A percentile compares a stretch with the other conserved stretches of the same genome.
phyloP scores from a whole-genome alignment of 2,888 invertebrate genomes.

The Hirtodrosophila trivittata region DNA sequence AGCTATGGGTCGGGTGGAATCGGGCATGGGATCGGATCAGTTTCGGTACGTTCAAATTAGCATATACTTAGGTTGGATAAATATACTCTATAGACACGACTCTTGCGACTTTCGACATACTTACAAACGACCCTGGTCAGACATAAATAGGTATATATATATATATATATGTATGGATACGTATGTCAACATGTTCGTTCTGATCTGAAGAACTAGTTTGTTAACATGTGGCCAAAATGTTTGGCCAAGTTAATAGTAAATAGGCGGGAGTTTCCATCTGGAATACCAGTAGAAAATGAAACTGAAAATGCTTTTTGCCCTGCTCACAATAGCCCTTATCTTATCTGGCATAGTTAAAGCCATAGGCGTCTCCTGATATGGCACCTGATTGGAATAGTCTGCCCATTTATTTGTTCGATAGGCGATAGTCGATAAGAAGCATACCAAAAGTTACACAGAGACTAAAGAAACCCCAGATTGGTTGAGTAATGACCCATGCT shows the following conservation, averaged over 20 bases:
- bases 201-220: constrained; percentile 25
- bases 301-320: constrained; percentile 6
- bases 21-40: constrained; percentile 3
- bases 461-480: neutral
- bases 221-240: constrained; percentile 31
- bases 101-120: constrained; percentile 2
- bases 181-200: neutral
- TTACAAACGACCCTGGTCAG: constrained; percentile 32
- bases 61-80: constrained; percentile 40
- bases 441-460: neutral
- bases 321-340: constrained; percentile 24
- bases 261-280: neutral
- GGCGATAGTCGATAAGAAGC: constrained; percentile 31
- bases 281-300: constrained; percentile 20
- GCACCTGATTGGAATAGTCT: constrained; percentile 11
- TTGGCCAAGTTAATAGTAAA: constrained; percentile 27
- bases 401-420: constrained; percentile 25
- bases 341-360: constrained; percentile 25
- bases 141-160: constrained; percentile 31
- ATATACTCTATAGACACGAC: constrained; percentile 22
- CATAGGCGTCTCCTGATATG: constrained; percentile 19
- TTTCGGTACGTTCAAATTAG: constrained; percentile 28
- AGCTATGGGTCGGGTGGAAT: neutral
- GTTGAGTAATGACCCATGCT: too few relatives aligned
- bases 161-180: neutral